Conservation (phyloP, 2,797 vertebrate genomes). For the Enteromius viviparus region DNA sequence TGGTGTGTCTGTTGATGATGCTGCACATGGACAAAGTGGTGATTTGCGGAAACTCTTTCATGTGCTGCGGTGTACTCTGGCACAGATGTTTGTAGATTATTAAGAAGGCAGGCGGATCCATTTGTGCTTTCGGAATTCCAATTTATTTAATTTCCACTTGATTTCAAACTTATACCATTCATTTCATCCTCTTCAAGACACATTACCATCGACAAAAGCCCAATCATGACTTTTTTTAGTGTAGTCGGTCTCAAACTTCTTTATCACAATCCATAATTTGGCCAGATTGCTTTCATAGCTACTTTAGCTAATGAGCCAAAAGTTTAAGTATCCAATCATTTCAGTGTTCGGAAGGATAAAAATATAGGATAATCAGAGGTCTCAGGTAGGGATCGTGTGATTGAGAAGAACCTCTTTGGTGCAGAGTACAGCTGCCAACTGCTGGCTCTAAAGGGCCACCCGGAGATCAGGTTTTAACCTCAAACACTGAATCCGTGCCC, state of each 20-base stretch:
- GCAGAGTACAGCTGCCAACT: conserved; percentile 59
- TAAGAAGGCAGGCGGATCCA: neutral
- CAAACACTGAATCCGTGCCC: neutral
- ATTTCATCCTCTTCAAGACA: neutral
- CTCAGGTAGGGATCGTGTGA: conserved; percentile 56
- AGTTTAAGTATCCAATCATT: neutral
- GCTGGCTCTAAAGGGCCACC: neutral
- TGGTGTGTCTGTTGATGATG: neutral
- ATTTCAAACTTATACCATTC: neutral
- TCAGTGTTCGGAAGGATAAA: neutral
- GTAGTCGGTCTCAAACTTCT: neutral
- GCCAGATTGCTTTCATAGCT: neutral
- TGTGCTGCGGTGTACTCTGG: neutral
- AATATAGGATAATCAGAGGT: conserved; percentile 37
- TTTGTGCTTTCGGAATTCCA: conserved; percentile 10
- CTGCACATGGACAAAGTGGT: neutral
- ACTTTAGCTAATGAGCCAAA: neutral
- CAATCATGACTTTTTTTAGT: neutral
- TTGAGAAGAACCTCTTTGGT: conserved; percentile 70
- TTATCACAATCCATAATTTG: neutral
- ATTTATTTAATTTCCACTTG: neutral
- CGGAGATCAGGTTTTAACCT: conserved; percentile 20
- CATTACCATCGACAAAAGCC: neutral
- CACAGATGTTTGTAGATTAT: neutral
- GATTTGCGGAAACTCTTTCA: neutral